Percentiles rank a stretch among this genome's conserved stretches.
phyloP scores from a whole-genome alignment of 2,113 vertebrate genomes.

The Rhagologus leucostigma region DNA sequence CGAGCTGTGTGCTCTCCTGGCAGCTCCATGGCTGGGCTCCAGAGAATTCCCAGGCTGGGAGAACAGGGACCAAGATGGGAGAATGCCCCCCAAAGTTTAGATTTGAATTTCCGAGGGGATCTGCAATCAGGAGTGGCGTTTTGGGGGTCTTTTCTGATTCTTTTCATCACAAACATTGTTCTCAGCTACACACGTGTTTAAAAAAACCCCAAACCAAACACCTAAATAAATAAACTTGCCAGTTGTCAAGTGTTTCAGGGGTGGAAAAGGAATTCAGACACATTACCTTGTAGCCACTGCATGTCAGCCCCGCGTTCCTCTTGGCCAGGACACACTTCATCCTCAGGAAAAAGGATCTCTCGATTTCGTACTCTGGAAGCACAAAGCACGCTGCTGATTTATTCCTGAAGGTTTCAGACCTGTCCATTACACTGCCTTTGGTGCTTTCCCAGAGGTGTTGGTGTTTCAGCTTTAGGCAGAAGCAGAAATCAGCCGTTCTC shows the following conservation, averaged over 20 bases:
- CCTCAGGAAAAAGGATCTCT: conserved; percentile 91
- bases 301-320: conserved; percentile 89
- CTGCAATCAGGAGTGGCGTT: not conserved
- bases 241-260: not conserved
- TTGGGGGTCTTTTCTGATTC: not conserved
- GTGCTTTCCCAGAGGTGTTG: not conserved
- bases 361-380: conserved; percentile 87
- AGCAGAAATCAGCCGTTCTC: not conserved
- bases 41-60: not conserved
- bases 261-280: not conserved
- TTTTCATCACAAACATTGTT: not conserved
- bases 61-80: not conserved
- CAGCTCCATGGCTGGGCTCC: not conserved
- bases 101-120: not conserved
- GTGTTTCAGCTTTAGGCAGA: not conserved
- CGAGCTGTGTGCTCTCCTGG: not conserved
- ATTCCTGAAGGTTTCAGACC: not conserved
- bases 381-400: not conserved
- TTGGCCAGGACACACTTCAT: conserved; percentile 97
- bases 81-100: not conserved
- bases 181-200: not conserved
- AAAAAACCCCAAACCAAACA: not conserved
- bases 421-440: not conserved
- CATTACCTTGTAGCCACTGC: conserved; percentile 92
- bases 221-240: not conserved